phyloP scores from a whole-genome alignment of 2,797 vertebrate species.

The Enteromius paludinosus region DNA sequence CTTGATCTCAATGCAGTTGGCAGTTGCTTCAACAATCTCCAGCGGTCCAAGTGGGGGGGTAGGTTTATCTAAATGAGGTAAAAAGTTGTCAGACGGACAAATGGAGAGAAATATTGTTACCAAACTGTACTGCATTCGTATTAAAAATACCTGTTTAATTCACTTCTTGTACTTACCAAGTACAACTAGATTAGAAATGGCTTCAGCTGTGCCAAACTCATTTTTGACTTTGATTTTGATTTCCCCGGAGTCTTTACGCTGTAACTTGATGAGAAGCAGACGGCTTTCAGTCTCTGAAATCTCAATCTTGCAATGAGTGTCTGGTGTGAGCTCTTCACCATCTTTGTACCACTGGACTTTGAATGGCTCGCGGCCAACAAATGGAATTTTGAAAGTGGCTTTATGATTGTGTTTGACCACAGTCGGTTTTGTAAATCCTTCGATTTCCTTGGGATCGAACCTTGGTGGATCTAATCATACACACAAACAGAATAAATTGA shows the following conservation, averaged over 20 bases:
- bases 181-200: conserved; percentile 78
- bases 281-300: conserved; percentile 69
- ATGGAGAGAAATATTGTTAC: not conserved
- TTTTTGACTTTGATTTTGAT: conserved; percentile 89
- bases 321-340: conserved; percentile 77
- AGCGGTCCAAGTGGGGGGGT: conserved; percentile 87
- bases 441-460: conserved; percentile 75
- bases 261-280: conserved; percentile 79
- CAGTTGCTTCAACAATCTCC: conserved; percentile 79
- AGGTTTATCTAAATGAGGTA: conserved; percentile 83
- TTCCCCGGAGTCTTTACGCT: conserved; percentile 86
- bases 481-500: not conserved
- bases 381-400: conserved; percentile 81
- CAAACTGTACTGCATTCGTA: not conserved
- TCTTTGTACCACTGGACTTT: conserved; percentile 87
- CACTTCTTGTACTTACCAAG: conserved; percentile 76
- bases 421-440: conserved; percentile 75
- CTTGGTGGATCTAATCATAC: conserved; percentile 83
- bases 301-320: conserved; percentile 78
- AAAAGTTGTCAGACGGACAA: not conserved
- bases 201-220: conserved; percentile 81
- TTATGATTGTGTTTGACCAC: conserved; percentile 85
- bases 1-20: conserved; percentile 78
- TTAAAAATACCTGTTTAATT: not conserved
- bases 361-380: conserved; percentile 81